phyloP scores from a whole-genome alignment of 2,888 invertebrate species.

The Acrobasis repandana region DNA sequence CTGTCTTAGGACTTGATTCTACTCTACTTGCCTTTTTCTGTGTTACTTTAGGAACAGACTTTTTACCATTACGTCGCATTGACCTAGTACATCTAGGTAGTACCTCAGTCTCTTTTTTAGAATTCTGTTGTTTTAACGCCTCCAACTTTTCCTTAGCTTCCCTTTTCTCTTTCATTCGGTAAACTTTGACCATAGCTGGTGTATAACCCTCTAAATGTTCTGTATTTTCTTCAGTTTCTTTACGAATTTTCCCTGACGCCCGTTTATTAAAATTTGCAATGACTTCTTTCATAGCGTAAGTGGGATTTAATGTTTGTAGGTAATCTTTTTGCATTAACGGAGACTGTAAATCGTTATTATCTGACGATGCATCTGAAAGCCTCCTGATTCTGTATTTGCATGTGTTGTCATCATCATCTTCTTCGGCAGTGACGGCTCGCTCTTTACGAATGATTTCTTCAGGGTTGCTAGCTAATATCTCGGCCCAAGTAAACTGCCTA shows the following conservation, averaged over 20 bases:
- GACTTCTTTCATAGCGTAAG: constrained; percentile 88
- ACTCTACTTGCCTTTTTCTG: constrained; percentile 44
- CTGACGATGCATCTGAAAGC: constrained; percentile 67
- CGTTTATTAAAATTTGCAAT: constrained; percentile 84
- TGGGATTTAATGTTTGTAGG: constrained; percentile 83
- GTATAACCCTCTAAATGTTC: constrained; percentile 72
- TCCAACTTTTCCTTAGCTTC: constrained; percentile 66
- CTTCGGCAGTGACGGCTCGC: constrained; percentile 40
- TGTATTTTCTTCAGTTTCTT: constrained; percentile 51
- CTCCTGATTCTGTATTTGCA: constrained; percentile 75
- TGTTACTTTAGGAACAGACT: constrained; percentile 35
- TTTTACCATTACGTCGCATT: constrained; percentile 34
- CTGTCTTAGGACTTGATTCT: constrained; percentile 36
- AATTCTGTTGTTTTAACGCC: constrained; percentile 46
- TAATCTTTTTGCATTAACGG: constrained; percentile 72
- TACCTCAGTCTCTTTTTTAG: constrained; percentile 39
- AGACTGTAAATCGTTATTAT: constrained; percentile 58
- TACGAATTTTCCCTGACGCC: constrained; percentile 53
- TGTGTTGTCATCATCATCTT: constrained; percentile 61
- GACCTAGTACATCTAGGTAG: constrained; percentile 56
- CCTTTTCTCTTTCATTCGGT: constrained; percentile 72
- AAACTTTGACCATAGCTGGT: constrained; percentile 81
- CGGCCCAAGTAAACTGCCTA: constrained; percentile 86
- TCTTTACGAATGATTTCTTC: constrained; percentile 84
- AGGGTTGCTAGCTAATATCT: constrained; percentile 85